phyloP scores from a whole-genome alignment of 2,888 invertebrate genomes.

The Scaeva pyrastri region DNA sequence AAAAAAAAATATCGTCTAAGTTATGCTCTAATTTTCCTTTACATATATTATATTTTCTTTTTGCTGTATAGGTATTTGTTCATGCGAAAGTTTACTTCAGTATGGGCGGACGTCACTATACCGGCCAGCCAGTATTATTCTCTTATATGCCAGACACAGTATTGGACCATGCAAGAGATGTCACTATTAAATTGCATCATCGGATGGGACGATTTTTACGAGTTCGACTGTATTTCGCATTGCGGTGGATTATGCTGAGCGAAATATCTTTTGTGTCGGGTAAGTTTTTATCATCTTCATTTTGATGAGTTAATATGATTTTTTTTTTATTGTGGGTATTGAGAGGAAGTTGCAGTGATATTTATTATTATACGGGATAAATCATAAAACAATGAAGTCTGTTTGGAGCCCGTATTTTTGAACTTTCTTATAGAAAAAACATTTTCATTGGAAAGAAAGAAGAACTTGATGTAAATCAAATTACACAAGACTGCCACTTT shows the following conservation, averaged over 20 bases:
- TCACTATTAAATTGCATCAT: slow-evolving; percentile 91
- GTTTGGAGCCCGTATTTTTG: slow-evolving; percentile 32
- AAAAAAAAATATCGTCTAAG: background rate
- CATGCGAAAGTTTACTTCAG: slow-evolving; percentile 91
- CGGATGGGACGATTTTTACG: slow-evolving; percentile 90
- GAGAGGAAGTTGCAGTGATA: slow-evolving; percentile 19
- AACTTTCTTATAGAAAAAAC: slow-evolving; percentile 11
- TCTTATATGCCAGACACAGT: slow-evolving; percentile 90
- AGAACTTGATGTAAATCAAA: slow-evolving; percentile 37
- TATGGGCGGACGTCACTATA: slow-evolving; percentile 89
- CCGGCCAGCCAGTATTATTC: slow-evolving; percentile 89
- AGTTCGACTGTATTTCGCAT: slow-evolving; percentile 91
- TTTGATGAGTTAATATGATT: slow-evolving; percentile 35
- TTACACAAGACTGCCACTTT: slow-evolving; percentile 28
- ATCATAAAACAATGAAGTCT: slow-evolving; percentile 30
- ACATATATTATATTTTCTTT: slow-evolving; percentile 31
- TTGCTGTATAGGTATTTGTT: slow-evolving; percentile 87
- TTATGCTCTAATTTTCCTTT: slow-evolving; percentile 29
- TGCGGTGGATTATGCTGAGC: slow-evolving; percentile 93
- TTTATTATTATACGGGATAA: slow-evolving; percentile 30
- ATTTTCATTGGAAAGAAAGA: slow-evolving; percentile 2
- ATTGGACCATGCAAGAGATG: slow-evolving; percentile 91
- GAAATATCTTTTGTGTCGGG: slow-evolving; percentile 93
- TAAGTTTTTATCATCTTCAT: slow-evolving; percentile 81
- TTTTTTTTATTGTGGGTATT: background rate